These are phyloP conservation scores for Cantharis rustica DNA, from an alignment of 2,888 invertebrate species.

Conservation along the genomic window DNA sequence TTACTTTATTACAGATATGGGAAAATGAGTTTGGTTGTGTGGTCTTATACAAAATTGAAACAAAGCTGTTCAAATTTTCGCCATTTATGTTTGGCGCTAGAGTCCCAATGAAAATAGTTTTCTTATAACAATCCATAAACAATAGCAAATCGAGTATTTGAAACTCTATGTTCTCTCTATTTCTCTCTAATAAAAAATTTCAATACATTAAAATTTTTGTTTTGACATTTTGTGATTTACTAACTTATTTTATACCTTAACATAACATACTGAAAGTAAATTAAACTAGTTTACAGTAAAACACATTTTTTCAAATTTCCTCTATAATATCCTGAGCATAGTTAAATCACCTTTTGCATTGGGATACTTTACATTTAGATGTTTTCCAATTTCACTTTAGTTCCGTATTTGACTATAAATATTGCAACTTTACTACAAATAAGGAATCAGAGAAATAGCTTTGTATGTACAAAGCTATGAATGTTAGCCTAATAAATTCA, in stretches of 20 bases:
- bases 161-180: background rate
- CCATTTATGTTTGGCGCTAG: too few species aligned
- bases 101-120: too few species aligned
- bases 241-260: background rate
- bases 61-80: too few species aligned
- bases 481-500: background rate
- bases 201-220: background rate
- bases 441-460: slow-evolving; percentile 12
- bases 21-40: too few species aligned
- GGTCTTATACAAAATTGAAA: too few species aligned
- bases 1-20: too few species aligned
- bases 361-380: slow-evolving; percentile 13
- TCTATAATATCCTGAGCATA: slow-evolving; percentile 11
- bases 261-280: background rate
- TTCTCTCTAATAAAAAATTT: background rate
- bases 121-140: background rate
- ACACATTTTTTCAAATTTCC: slow-evolving; percentile 9
- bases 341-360: slow-evolving; percentile 9
- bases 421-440: background rate
- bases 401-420: slow-evolving; percentile 6
- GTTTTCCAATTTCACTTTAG: slow-evolving; percentile 16
- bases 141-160: background rate
- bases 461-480: background rate
- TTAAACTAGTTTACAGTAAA: background rate
- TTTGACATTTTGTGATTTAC: background rate